phyloP scores from a whole-genome alignment of 1,140 invertebrate genomes.

The Temnothorax longispinosus region DNA sequence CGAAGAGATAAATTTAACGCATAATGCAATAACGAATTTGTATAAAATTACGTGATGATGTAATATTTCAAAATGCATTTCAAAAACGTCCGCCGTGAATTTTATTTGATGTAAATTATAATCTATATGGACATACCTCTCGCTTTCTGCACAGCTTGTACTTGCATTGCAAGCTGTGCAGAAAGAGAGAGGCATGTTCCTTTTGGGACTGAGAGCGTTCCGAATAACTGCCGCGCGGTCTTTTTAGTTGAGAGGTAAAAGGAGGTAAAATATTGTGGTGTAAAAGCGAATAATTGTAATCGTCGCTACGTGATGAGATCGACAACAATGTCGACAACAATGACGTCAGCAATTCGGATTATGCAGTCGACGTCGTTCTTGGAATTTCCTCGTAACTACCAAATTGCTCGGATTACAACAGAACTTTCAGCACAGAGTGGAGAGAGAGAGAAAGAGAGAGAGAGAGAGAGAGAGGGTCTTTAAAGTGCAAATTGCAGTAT shows the following conservation, averaged over 20 bases:
- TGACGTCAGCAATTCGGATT: constrained; percentile 44
- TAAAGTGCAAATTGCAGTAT: constrained; percentile 24
- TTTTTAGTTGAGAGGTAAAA: constrained; percentile 1
- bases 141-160: background rate
- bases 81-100: background rate
- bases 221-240: background rate
- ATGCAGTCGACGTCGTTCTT: constrained; percentile 41
- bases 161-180: background rate
- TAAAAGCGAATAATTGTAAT: constrained; percentile 33
- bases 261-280: constrained; percentile 2
- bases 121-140: background rate
- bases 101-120: background rate
- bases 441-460: background rate
- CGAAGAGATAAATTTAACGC: background rate
- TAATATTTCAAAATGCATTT: background rate
- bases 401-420: constrained; percentile 41
- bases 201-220: background rate
- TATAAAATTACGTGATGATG: background rate
- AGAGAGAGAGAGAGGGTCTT: background rate
- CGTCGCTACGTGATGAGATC: constrained; percentile 47
- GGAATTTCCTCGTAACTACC: constrained; percentile 48
- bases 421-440: constrained; percentile 18
- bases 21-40: background rate
- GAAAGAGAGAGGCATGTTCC: no score
- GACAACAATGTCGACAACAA: constrained; percentile 45